These are phyloP conservation scores for Glaucidium brasilianum DNA, from an alignment of 2,113 vertebrate species.

Conservation along the genomic window DNA sequence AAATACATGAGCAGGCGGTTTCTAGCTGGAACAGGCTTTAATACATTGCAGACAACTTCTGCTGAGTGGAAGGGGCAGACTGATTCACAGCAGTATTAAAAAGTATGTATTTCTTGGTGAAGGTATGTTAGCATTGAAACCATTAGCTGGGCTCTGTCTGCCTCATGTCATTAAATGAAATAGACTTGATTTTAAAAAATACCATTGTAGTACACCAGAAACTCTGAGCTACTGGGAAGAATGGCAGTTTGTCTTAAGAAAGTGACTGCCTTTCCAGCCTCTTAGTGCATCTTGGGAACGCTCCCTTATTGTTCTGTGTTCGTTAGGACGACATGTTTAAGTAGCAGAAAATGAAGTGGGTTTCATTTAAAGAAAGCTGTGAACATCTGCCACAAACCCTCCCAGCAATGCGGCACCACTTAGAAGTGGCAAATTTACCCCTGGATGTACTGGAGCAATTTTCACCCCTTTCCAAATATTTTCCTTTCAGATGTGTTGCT, in stretches of 20 bases:
- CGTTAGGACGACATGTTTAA: neutral
- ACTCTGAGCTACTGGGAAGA: neutral
- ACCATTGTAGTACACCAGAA: neutral
- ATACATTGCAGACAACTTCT: neutral
- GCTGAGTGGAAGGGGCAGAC: neutral
- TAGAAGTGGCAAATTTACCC: neutral
- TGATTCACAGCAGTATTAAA: neutral
- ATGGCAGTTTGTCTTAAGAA: neutral
- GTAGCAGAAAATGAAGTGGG: conserved; percentile 18
- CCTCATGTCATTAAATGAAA: neutral
- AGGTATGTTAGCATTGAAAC: neutral
- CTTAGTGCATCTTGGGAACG: neutral
- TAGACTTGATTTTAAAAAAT: neutral
- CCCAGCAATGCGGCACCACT: neutral
- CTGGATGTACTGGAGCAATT: neutral
- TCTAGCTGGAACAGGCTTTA: neutral
- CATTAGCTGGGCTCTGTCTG: neutral
- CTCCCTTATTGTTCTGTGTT: neutral
- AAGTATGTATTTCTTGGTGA: neutral
- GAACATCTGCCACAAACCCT: conserved; percentile 13
- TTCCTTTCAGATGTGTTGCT: neutral
- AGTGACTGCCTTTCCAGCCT: neutral
- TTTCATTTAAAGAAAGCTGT: neutral
- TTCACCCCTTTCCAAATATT: neutral
- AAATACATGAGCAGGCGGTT: neutral